Evolutionary conservation across 2,113 vertebrate genomes (phyloP), one percentile per base, ranked within the genome.

Genomic region (Dromiciops gliroides): DNA sequence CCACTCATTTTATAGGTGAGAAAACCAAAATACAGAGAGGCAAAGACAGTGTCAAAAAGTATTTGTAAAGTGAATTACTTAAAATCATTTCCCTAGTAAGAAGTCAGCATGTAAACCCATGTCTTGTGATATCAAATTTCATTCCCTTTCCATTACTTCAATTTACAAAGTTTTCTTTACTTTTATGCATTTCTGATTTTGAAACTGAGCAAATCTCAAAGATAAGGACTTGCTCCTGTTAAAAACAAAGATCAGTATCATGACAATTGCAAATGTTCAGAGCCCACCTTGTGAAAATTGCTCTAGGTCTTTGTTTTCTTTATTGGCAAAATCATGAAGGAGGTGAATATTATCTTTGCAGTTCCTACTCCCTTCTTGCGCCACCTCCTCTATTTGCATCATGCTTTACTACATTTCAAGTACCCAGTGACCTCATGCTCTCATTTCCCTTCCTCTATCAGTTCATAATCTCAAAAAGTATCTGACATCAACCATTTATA

Each of bases 81-180:
- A 75, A 67, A 67, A 3, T 60, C 31, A 75, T n/a, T 75, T 3
- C n/a, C 37, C 12, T 75, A n/a, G 31, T 5, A 75, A 75, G 31
- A 75, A 60, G 19, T 16, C 60, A 75, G 37, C 4, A 75, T 75
- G 12, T n/a, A 75, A 37, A 75, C 3, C 16, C 60, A n/a, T 75
- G 14, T 37, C 11, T 75, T 37, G 10, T 60, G 9, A 2, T 75
- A 19, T 75, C 37, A n/a, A 22, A 22, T n/a, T 75, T 75, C 5
- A 75, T n/a, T n/a, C 16, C n/a, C 37, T 75, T n/a, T n/a, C 37
- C 1, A 94, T 90, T 75, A 37, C 53, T 95, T 97, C 97, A 96
- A 5, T 26, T 26, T 97, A 92, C 49, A 94, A 75, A 48, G 50
- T 51, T 75, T 48, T 50, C 24, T 93, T 37, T 11, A 89, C 93